Conservation (phyloP, 2,888 invertebrate genomes). For the Latheticus oryzae region DNA sequence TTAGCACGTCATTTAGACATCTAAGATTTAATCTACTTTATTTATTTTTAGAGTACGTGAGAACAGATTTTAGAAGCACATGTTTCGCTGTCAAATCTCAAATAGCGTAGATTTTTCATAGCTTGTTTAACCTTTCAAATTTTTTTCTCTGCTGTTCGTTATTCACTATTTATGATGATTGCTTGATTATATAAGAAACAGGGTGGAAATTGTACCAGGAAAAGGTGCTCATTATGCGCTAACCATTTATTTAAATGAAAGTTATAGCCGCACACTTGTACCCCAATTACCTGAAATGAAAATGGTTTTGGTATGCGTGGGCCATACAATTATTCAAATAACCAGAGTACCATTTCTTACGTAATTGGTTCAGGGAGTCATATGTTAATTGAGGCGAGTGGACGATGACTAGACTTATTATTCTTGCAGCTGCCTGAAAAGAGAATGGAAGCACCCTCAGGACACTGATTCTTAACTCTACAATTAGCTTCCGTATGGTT, state of each 20-base stretch:
- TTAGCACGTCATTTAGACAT: too few species aligned
- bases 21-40: too few species aligned
- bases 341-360: constrained; percentile 48
- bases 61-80: too few species aligned
- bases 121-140: too few species aligned
- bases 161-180: too few species aligned
- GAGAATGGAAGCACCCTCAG: constrained; percentile 33
- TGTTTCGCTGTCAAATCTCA: too few species aligned
- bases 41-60: too few species aligned
- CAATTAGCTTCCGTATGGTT: constrained; percentile 40
- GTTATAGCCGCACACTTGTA: constrained; percentile 34
- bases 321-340: constrained; percentile 56
- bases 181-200: too few species aligned
- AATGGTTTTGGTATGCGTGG: constrained; percentile 46
- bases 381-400: constrained; percentile 57
- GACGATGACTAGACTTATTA: constrained; percentile 43
- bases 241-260: constrained; percentile 17
- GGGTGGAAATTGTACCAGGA: not conserved
- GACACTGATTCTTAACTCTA: constrained; percentile 44
- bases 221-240: constrained; percentile 22
- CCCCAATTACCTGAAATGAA: constrained; percentile 37
- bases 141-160: too few species aligned
- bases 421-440: constrained; percentile 45
- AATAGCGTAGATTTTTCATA: too few species aligned
- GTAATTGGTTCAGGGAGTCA: constrained; percentile 53